Percentiles rank a stretch among this genome's conserved stretches.
Conservation (phyloP, 2,888 invertebrate genomes). For the Phoenoteleia sp. region DNA sequence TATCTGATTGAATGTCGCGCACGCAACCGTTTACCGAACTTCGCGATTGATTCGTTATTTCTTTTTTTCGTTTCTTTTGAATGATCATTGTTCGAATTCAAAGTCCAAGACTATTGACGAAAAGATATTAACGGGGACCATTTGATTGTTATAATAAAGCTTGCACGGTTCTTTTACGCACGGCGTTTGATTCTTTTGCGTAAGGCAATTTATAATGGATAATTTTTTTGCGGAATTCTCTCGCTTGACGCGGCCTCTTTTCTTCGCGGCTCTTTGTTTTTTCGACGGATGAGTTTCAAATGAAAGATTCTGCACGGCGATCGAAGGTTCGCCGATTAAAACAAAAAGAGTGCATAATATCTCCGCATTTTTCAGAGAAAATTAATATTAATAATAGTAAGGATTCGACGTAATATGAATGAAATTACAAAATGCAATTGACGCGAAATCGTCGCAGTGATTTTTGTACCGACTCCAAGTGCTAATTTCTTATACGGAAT, state of each 20-base stretch:
- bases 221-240: slow-evolving; percentile 41
- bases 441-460: slow-evolving; percentile 79
- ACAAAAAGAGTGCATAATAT: slow-evolving; percentile 64
- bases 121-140: slow-evolving; percentile 26
- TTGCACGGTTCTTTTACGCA: slow-evolving; percentile 20
- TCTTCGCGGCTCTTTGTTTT: slow-evolving; percentile 63
- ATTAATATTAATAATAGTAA: slow-evolving; percentile 68
- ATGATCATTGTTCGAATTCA: slow-evolving; percentile 43
- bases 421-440: slow-evolving; percentile 67
- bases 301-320: slow-evolving; percentile 25
- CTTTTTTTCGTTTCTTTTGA: slow-evolving; percentile 25
- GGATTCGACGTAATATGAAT: slow-evolving; percentile 67
- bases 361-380: slow-evolving; percentile 65
- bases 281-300: slow-evolving; percentile 31
- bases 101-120: slow-evolving; percentile 30
- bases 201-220: background rate
- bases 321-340: slow-evolving; percentile 51
- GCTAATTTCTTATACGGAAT: slow-evolving; percentile 86
- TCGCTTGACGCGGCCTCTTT: slow-evolving; percentile 48
- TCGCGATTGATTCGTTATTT: slow-evolving; percentile 22
- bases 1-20: slow-evolving; percentile 23
- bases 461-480: slow-evolving; percentile 85
- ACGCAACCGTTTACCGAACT: slow-evolving; percentile 29
- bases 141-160: slow-evolving; percentile 20
- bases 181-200: slow-evolving; percentile 6